Conservation (phyloP, 2,797 vertebrate species). For the Hyperoplus immaculatus region DNA sequence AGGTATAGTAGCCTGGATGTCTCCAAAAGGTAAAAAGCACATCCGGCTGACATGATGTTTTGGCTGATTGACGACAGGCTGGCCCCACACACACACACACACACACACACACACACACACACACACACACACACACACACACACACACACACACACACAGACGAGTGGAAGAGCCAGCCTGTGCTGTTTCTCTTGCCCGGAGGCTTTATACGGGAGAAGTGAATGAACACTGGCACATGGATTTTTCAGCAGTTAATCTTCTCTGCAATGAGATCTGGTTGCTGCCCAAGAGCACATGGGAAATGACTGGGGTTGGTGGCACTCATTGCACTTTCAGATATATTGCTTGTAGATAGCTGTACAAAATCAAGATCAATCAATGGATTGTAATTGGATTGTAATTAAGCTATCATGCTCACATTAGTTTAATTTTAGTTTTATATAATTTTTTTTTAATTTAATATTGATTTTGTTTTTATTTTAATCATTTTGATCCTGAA, state of each 20-base stretch:
- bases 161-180: constrained; percentile 23
- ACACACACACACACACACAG: constrained; percentile 26
- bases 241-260: constrained; percentile 54
- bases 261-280: constrained; percentile 40
- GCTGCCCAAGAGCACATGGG: constrained; percentile 31
- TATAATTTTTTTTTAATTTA: too few relatives aligned
- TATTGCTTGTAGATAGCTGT: constrained; percentile 21
- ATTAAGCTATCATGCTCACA: too few relatives aligned
- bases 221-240: constrained; percentile 36
- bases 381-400: too few relatives aligned
- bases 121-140: constrained; percentile 37
- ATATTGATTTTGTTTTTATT: too few relatives aligned
- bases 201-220: constrained; percentile 39
- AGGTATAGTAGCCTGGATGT: constrained; percentile 33
- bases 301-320: constrained; percentile 15
- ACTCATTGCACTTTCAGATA: constrained; percentile 26
- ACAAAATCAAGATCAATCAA: too few relatives aligned
- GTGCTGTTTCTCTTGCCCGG: constrained; percentile 14
- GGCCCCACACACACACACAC: constrained; percentile 34
- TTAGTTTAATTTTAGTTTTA: too few relatives aligned
- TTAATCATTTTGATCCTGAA: too few relatives aligned
- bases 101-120: constrained; percentile 36
- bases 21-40: constrained; percentile 53
- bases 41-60: constrained; percentile 52
- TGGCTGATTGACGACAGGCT: constrained; percentile 59